Evolutionary conservation across 1,140 invertebrate species (phyloP).

Genomic region (Adoxophyes honmai): DNA sequence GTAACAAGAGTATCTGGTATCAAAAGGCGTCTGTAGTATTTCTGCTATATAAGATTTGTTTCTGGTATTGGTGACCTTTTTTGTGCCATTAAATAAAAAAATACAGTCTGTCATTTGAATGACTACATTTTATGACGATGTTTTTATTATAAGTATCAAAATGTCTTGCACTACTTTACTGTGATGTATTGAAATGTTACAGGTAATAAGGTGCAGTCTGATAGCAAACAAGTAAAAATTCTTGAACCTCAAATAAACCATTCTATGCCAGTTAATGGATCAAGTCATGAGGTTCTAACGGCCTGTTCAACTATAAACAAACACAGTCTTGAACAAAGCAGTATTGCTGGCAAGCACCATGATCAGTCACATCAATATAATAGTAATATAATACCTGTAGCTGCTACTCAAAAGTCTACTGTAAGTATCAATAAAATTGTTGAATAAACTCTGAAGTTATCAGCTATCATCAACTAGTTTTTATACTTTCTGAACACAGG

Average conservation of each 20-base stretch:
- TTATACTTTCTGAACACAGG: neutral
- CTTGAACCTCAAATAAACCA: constrained; percentile 16
- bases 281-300: neutral
- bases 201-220: constrained; percentile 34
- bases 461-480: too few species aligned
- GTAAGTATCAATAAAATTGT: neutral
- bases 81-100: too few species aligned
- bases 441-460: too few species aligned
- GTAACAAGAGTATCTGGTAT: too few species aligned
- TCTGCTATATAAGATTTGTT: too few species aligned
- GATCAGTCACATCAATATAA: neutral
- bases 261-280: neutral
- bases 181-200: constrained; percentile 15
- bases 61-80: too few species aligned
- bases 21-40: too few species aligned
- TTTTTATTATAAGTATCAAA: too few species aligned
- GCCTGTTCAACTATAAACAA: neutral
- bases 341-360: neutral
- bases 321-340: neutral
- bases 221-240: constrained; percentile 25
- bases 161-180: too few species aligned
- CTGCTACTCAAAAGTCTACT: neutral
- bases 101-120: too few species aligned
- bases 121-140: too few species aligned
- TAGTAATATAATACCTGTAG: neutral